Conservation (phyloP, 2,888 invertebrate species). For the Netelia inedita region DNA sequence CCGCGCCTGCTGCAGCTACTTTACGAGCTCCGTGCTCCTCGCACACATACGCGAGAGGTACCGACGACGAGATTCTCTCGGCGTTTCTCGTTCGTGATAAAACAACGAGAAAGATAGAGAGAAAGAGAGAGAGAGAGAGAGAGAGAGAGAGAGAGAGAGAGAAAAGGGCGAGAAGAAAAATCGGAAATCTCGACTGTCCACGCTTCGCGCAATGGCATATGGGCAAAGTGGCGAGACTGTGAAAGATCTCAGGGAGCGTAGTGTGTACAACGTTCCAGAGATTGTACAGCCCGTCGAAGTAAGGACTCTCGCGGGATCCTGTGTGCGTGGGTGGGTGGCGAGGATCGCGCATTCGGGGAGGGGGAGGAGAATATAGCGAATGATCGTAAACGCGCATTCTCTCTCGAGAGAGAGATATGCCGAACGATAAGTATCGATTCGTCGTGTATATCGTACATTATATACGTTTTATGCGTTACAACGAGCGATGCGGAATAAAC, state of each 20-base stretch:
- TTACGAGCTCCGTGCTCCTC: slow-evolving; percentile 58
- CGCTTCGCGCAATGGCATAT: slow-evolving; percentile 22
- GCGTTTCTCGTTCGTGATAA: slow-evolving; percentile 52
- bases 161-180: slow-evolving; percentile 25
- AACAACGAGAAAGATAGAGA: slow-evolving; percentile 27
- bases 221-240: slow-evolving; percentile 30
- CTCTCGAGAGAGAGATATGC: slow-evolving; percentile 40
- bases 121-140: background rate
- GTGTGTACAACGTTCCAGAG: slow-evolving; percentile 19
- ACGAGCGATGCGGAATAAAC: slow-evolving; percentile 22
- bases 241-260: slow-evolving; percentile 39
- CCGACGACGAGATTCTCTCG: slow-evolving; percentile 66
- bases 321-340: slow-evolving; percentile 75
- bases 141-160: background rate
- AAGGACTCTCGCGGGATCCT: slow-evolving; percentile 7
- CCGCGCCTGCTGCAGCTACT: slow-evolving; percentile 57
- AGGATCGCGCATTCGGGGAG: slow-evolving; percentile 47
- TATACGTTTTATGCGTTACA: slow-evolving; percentile 25
- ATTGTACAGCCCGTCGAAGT: background rate
- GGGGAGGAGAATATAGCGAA: slow-evolving; percentile 72
- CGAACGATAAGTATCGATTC: slow-evolving; percentile 71
- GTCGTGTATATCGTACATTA: slow-evolving; percentile 60
- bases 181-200: slow-evolving; percentile 54
- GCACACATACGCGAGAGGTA: slow-evolving; percentile 7
- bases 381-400: slow-evolving; percentile 75